Percentiles rank a stretch among this genome's conserved stretches.
Evolutionary conservation across 2,113 vertebrate species (phyloP).

Genomic region (Periophthalmodon schlosseri): DNA sequence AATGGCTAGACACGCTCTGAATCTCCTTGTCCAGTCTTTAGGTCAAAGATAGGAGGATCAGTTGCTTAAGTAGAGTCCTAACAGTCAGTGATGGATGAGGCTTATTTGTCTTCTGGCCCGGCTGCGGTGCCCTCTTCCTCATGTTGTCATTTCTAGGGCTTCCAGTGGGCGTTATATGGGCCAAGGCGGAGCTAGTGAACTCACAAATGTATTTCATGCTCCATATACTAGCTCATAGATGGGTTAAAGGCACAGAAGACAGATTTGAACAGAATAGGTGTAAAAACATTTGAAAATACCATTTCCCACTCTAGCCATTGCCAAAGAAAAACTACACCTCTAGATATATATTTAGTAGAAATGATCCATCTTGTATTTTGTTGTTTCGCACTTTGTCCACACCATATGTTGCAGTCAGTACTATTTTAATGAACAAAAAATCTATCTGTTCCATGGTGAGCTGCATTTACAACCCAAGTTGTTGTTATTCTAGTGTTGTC

Average conservation of each 20-base stretch:
- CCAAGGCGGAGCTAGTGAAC: slow-evolving; percentile 34
- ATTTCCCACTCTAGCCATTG: not conserved
- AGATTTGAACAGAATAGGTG: not conserved
- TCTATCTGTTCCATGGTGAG: not conserved
- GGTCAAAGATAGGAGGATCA: not conserved
- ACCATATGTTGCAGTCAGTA: not conserved
- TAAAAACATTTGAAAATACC: not conserved
- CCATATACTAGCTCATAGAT: not conserved
- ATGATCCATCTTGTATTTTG: not conserved
- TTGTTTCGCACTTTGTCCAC: slow-evolving; percentile 1
- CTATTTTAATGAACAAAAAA: not conserved
- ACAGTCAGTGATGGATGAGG: slow-evolving; percentile 42
- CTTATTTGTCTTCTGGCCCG: slow-evolving; percentile 19
- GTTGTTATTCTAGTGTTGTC: too few species aligned
- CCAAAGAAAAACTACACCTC: not conserved
- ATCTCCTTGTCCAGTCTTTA: not conserved
- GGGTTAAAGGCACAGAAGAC: not conserved
- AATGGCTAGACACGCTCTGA: not conserved
- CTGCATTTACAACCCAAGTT: too few species aligned
- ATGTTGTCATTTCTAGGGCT: slow-evolving; percentile 64
- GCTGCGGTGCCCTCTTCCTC: slow-evolving; percentile 42
- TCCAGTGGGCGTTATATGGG: slow-evolving; percentile 51
- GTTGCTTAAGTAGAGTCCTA: slow-evolving; percentile 7
- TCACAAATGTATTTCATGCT: not conserved
- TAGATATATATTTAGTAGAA: not conserved